Evolutionary conservation across 2,888 invertebrate species (phyloP).

Genomic region (Polymixis flavicincta): DNA sequence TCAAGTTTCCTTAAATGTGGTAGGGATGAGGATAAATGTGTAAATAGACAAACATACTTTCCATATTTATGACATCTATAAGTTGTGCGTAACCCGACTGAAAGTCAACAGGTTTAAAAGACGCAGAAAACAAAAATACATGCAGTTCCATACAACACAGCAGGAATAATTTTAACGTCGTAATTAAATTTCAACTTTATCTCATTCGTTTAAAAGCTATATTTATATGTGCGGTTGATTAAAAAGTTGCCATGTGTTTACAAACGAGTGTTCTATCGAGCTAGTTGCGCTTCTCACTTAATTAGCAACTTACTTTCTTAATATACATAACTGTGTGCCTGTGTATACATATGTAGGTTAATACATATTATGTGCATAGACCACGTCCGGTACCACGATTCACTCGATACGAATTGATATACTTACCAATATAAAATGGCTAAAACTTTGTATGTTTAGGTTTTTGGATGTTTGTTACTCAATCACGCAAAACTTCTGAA

Average conservation of each 20-base stretch:
- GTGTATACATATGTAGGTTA: slow-evolving; percentile 30
- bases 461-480: too few species aligned
- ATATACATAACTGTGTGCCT: slow-evolving; percentile 58
- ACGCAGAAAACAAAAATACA: slow-evolving; percentile 46
- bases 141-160: slow-evolving; percentile 26
- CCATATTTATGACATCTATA: slow-evolving; percentile 44
- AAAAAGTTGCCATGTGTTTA: slow-evolving; percentile 55
- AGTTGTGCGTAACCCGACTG: slow-evolving; percentile 33
- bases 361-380: slow-evolving; percentile 40
- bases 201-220: slow-evolving; percentile 54
- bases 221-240: slow-evolving; percentile 50
- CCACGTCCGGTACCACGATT: slow-evolving; percentile 21
- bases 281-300: slow-evolving; percentile 60
- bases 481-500: too few species aligned
- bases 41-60: slow-evolving; percentile 39
- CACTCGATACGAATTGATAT: neutral
- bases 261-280: slow-evolving; percentile 53
- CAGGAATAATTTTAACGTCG: slow-evolving; percentile 43
- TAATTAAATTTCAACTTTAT: slow-evolving; percentile 64
- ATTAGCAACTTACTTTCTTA: slow-evolving; percentile 66
- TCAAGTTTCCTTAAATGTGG: slow-evolving; percentile 12
- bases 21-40: neutral
- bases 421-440: slow-evolving; percentile 14
- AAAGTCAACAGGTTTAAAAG: slow-evolving; percentile 53
- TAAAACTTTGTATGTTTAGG: too few species aligned